phyloP scores from a whole-genome alignment of 2,113 vertebrate genomes.

The Mesoclemmys tuberculata region DNA sequence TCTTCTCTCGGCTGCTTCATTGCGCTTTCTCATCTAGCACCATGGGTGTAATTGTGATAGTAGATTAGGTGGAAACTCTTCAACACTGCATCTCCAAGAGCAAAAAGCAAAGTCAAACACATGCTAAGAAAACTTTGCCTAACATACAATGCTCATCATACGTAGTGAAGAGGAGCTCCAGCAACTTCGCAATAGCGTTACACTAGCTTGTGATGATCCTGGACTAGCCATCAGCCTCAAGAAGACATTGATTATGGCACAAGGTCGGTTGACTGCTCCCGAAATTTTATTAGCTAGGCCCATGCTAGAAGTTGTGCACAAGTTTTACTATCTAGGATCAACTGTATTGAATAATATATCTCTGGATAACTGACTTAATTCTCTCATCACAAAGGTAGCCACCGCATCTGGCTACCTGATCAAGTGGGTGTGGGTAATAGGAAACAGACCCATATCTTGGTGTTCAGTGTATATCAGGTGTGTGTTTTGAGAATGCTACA shows the following conservation, averaged over 20 bases:
- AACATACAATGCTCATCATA: neutral
- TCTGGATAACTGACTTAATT: neutral
- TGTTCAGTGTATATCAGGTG: neutral
- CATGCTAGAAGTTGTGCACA: neutral
- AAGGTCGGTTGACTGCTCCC: neutral
- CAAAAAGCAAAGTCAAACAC: neutral
- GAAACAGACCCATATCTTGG: neutral
- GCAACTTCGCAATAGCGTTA: neutral
- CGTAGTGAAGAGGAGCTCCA: neutral
- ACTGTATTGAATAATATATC: neutral
- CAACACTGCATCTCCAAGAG: neutral
- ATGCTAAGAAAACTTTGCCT: neutral
- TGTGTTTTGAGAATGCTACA: neutral
- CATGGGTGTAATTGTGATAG: neutral
- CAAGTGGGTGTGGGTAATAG: neutral
- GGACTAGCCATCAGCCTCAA: neutral
- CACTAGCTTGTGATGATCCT: neutral
- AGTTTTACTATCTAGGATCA: neutral
- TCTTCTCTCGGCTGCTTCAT: neutral
- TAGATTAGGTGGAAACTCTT: neutral
- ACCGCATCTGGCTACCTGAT: neutral
- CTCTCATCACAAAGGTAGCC: neutral
- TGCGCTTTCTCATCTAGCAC: neutral
- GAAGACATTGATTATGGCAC: neutral
- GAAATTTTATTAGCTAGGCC: neutral